Conservation (phyloP, 2,113 vertebrate genomes). For the Camelus bactrianus region DNA sequence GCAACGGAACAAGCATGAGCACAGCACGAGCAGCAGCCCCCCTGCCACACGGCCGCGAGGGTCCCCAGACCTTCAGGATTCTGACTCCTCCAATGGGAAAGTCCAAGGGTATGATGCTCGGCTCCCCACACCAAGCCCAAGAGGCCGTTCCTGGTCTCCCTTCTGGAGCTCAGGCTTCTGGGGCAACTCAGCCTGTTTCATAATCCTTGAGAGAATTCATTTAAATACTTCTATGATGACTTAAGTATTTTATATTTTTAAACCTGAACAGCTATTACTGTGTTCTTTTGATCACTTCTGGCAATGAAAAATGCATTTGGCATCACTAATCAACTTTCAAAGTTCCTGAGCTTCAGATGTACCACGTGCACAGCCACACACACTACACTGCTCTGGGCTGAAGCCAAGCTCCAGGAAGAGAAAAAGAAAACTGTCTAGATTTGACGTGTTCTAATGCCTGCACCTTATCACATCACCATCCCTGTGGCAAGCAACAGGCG, state of each 20-base stretch:
- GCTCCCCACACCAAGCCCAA: too few relatives aligned
- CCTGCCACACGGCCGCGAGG: fast-evolving
- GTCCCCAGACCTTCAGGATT: background rate
- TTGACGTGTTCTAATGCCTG: background rate
- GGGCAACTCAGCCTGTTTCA: background rate
- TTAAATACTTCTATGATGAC: conserved; percentile 19
- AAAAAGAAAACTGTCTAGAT: background rate
- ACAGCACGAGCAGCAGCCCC: background rate
- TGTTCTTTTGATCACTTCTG: conserved; percentile 2
- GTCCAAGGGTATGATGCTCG: fast-evolving
- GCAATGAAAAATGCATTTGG: conserved; percentile 20
- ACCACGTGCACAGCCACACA: background rate
- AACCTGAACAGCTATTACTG: background rate
- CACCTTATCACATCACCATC: background rate
- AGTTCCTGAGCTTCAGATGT: background rate
- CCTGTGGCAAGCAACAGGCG: background rate
- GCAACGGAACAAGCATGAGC: background rate
- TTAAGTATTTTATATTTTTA: conserved; percentile 44
- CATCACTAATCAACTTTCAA: background rate
- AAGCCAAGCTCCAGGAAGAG: background rate
- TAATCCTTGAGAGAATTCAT: conserved; percentile 18
- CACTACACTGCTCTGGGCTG: background rate
- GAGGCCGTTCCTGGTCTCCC: background rate
- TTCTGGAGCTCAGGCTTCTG: background rate
- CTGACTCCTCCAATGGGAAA: background rate